A percentile compares a stretch with the other conserved stretches of the same genome.
phyloP scores from a whole-genome alignment of 2,888 invertebrate genomes.

The Hesperia comma region DNA sequence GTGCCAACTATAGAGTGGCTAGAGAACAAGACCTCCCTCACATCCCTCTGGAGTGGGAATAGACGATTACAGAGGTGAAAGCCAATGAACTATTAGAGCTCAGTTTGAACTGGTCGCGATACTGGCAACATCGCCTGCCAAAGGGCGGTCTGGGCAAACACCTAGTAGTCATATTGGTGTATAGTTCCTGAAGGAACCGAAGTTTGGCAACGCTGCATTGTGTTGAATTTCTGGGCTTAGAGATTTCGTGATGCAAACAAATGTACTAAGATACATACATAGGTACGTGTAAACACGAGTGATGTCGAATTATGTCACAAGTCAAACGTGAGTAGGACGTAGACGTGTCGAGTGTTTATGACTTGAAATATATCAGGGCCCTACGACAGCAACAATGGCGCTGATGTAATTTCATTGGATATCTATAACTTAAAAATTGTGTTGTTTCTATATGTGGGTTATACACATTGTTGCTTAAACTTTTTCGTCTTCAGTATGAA shows the following conservation, averaged over 20 bases:
- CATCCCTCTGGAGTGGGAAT: slow-evolving; percentile 48
- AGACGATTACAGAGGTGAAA: slow-evolving; percentile 47
- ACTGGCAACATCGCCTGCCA: slow-evolving; percentile 65
- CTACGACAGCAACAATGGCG: background rate
- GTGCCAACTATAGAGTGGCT: slow-evolving; percentile 59
- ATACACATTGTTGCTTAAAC: no score
- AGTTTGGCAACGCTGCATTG: slow-evolving; percentile 56
- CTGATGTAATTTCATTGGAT: no score
- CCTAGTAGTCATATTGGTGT: slow-evolving; percentile 36
- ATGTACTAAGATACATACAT: slow-evolving; percentile 38
- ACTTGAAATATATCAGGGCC: slow-evolving; percentile 43
- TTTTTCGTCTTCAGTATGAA: background rate
- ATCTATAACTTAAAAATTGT: no score
- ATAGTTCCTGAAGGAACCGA: slow-evolving; percentile 47
- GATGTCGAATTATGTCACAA: slow-evolving; percentile 47
- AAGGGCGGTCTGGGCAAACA: slow-evolving; percentile 59
- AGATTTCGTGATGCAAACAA: slow-evolving; percentile 28
- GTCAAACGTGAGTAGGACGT: slow-evolving; percentile 39
- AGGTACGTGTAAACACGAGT: slow-evolving; percentile 41
- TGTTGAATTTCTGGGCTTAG: slow-evolving; percentile 44
- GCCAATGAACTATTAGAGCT: slow-evolving; percentile 61
- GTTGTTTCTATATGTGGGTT: no score
- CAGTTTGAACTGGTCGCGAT: slow-evolving; percentile 52
- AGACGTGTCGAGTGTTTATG: slow-evolving; percentile 41
- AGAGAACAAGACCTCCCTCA: slow-evolving; percentile 54